Conservation (phyloP, 2,888 invertebrate genomes). For the Cerceris rybyensis region DNA sequence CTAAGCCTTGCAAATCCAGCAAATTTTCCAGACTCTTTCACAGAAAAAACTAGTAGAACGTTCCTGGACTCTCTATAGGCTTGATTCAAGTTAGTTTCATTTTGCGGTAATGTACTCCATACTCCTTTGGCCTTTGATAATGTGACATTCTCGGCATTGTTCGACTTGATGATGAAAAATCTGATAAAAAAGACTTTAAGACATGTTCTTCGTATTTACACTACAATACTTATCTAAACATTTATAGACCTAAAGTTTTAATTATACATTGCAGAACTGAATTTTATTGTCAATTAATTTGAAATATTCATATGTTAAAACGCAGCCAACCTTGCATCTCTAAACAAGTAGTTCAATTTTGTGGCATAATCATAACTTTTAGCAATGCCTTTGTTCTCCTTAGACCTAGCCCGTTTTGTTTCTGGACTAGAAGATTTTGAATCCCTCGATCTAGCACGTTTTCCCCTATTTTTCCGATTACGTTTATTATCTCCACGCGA, state of each 20-base stretch:
- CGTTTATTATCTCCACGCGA: conserved; percentile 80
- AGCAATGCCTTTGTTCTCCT: conserved; percentile 81
- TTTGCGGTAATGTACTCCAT: conserved; percentile 98
- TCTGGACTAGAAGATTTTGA: conserved; percentile 79
- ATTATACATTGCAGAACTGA: background rate
- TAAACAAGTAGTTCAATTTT: conserved; percentile 95
- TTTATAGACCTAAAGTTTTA: conserved; percentile 8
- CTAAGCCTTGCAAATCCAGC: conserved; percentile 96
- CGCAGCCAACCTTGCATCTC: conserved; percentile 87
- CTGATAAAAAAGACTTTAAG: conserved; percentile 77
- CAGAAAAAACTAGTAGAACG: conserved; percentile 97
- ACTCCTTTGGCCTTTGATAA: conserved; percentile 97
- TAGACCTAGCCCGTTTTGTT: conserved; percentile 78
- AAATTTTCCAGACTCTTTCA: conserved; percentile 98
- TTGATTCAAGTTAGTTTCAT: conserved; percentile 97
- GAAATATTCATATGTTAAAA: conserved; percentile 32
- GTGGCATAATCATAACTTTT: conserved; percentile 93
- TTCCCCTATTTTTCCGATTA: conserved; percentile 75
- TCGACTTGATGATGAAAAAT: conserved; percentile 98
- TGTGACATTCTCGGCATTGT: conserved; percentile 98
- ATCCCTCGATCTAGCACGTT: conserved; percentile 76
- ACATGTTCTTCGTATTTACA: conserved; percentile 49
- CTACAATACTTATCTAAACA: conserved; percentile 35
- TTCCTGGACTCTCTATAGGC: conserved; percentile 96
- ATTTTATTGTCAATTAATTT: background rate